Conservation (phyloP, 2,113 vertebrate genomes). For the Phalacrocorax aristotelis region DNA sequence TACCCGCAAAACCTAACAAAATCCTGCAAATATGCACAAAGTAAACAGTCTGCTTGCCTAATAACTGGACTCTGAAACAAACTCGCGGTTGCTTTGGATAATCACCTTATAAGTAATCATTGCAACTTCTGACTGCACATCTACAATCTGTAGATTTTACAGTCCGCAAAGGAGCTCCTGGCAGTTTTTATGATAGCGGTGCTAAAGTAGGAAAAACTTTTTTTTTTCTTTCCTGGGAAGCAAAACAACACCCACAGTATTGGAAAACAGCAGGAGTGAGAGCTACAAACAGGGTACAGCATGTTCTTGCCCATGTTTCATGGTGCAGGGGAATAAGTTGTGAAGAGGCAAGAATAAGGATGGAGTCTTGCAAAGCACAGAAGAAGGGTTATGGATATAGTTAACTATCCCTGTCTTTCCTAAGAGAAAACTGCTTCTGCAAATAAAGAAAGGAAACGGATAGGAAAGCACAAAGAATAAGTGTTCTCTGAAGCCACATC, state of each 20-base stretch:
- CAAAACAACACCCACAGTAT: neutral
- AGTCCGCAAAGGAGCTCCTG: neutral
- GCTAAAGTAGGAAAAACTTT: neutral
- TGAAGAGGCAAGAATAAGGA: neutral
- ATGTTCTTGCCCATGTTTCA: neutral
- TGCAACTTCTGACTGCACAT: neutral
- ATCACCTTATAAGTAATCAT: neutral
- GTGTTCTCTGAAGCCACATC: neutral
- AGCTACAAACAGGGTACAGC: neutral
- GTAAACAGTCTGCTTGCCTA: neutral
- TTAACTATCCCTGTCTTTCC: neutral
- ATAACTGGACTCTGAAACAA: neutral
- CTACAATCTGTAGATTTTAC: neutral
- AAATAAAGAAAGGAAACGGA: neutral
- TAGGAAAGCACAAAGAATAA: neutral
- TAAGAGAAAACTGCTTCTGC: neutral
- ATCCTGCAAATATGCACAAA: neutral
- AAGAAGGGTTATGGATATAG: neutral
- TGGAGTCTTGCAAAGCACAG: neutral
- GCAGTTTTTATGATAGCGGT: neutral
- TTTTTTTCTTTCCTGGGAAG: neutral
- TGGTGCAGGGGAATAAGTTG: neutral
- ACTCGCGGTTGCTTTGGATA: neutral
- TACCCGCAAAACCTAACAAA: neutral
- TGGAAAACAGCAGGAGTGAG: neutral